A percentile compares a stretch with the other conserved stretches of the same genome.
phyloP scores from a whole-genome alignment of 2,797 vertebrate species.

The Periophthalmus magnuspinnatus region DNA sequence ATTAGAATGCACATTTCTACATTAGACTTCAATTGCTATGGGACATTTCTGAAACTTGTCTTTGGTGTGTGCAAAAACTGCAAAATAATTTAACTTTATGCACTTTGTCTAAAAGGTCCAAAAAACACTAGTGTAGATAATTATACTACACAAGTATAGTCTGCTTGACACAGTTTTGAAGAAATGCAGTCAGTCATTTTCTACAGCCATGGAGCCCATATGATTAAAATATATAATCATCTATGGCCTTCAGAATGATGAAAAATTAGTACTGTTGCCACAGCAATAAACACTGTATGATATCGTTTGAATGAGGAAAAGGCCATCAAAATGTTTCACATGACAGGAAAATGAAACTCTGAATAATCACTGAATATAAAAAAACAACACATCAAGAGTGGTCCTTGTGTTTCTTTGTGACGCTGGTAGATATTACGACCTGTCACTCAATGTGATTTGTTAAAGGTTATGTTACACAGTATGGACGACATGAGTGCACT shows the following conservation, averaged over 20 bases:
- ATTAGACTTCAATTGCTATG: too few species aligned
- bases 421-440: background rate
- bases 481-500: conserved; percentile 9
- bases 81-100: background rate
- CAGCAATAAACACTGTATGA: too few species aligned
- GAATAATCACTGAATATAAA: background rate
- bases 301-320: too few species aligned
- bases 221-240: too few species aligned
- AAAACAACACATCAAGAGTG: background rate
- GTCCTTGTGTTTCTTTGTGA: background rate
- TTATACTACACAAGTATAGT: background rate
- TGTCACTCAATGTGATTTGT: conserved; percentile 5
- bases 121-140: background rate
- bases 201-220: too few species aligned
- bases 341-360: too few species aligned
- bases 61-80: background rate
- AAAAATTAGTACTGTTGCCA: too few species aligned
- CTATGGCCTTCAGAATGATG: too few species aligned
- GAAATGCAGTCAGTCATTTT: background rate
- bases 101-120: background rate
- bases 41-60: background rate
- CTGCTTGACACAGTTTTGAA: background rate
- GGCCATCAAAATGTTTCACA: too few species aligned
- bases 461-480: conserved; percentile 1
- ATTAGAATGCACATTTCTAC: background rate